A percentile compares a stretch with the other conserved stretches of the same genome.
These are phyloP conservation scores for Eremobia ochroleuca DNA, from an alignment of 2,888 invertebrate genomes.

Conservation along the genomic window DNA sequence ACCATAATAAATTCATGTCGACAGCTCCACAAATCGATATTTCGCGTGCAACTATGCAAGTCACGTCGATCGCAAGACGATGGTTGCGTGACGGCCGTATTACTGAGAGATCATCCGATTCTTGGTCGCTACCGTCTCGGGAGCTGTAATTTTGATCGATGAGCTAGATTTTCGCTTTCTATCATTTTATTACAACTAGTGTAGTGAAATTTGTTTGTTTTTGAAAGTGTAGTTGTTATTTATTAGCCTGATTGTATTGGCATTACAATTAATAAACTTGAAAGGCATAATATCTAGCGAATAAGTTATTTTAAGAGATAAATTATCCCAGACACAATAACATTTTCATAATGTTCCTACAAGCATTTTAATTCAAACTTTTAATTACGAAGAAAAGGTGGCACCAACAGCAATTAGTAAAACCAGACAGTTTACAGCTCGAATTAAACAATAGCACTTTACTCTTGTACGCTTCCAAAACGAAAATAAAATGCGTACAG, in stretches of 20 bases:
- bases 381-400: slow-evolving; percentile 20
- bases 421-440: slow-evolving; percentile 6
- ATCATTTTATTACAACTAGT: slow-evolving; percentile 12
- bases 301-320: background rate
- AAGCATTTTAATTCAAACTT: slow-evolving; percentile 29
- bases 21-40: slow-evolving; percentile 51
- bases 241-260: background rate
- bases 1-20: slow-evolving; percentile 24
- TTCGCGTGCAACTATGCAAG: slow-evolving; percentile 62
- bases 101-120: slow-evolving; percentile 57
- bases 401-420: slow-evolving; percentile 32
- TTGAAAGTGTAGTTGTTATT: background rate
- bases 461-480: slow-evolving; percentile 8
- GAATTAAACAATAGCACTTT: slow-evolving; percentile 33
- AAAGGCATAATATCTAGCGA: too few species aligned
- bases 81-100: slow-evolving; percentile 57
- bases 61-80: slow-evolving; percentile 29
- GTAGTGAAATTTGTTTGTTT: slow-evolving; percentile 44
- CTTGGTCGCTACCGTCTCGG: slow-evolving; percentile 42
- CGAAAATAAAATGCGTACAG: slow-evolving; percentile 15
- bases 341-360: background rate
- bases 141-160: slow-evolving; percentile 52
- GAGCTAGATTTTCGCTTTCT: slow-evolving; percentile 61
- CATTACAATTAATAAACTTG: background rate
- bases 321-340: slow-evolving; percentile 9